Evolutionary conservation across 2,113 vertebrate species (phyloP).

Genomic region (Callopanchax toddi): DNA sequence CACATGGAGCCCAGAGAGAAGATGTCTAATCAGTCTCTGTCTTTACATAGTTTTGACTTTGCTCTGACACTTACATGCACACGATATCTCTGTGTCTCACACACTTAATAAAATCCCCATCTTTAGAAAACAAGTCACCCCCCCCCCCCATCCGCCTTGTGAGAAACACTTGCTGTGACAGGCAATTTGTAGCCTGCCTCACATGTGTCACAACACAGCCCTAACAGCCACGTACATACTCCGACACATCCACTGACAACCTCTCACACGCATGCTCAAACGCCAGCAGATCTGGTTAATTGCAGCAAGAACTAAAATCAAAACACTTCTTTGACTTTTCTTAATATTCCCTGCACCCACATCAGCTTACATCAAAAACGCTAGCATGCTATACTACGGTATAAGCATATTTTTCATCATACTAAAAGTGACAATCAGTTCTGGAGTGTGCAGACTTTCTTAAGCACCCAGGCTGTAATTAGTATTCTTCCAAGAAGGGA

Average conservation of each 20-base stretch:
- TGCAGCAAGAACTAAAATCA: constrained; percentile 24
- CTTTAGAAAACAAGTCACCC: constrained; percentile 65
- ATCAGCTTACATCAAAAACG: background rate
- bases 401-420: background rate
- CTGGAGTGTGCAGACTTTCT: constrained; percentile 14
- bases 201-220: constrained; percentile 71
- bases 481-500: constrained; percentile 51
- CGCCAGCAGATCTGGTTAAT: constrained; percentile 34
- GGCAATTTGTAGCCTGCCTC: constrained; percentile 66
- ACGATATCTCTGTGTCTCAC: background rate
- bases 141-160: constrained; percentile 35
- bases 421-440: constrained; percentile 5
- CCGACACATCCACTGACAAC: constrained; percentile 31
- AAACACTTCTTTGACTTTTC: constrained; percentile 6
- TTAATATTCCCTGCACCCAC: background rate
- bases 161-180: constrained; percentile 62
- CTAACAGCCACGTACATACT: constrained; percentile 32
- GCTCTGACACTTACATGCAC: constrained; percentile 10
- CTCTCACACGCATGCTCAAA: constrained; percentile 24
- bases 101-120: constrained; percentile 34
- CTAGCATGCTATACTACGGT: background rate
- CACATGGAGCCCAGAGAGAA: constrained; percentile 12
- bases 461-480: constrained; percentile 37
- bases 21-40: constrained; percentile 35
- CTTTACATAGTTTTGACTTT: constrained; percentile 36